Evolutionary conservation across 2,797 vertebrate genomes (phyloP).

Genomic region (Enteromius unitaeniatus): DNA sequence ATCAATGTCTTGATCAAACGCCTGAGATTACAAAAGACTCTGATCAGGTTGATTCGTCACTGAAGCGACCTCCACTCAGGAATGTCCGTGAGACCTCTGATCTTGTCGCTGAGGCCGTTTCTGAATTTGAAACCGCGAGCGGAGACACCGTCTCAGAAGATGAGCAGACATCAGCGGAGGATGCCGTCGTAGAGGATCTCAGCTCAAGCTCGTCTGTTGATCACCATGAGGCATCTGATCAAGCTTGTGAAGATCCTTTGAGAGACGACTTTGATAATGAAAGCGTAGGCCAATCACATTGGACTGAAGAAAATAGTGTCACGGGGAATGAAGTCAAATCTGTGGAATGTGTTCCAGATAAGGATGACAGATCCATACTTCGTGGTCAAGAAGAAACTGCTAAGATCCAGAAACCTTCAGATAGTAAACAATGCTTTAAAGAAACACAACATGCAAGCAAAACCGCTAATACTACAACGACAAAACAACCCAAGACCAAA

Average conservation of each 20-base stretch:
- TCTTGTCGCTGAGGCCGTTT: not conserved
- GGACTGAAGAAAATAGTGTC: not conserved
- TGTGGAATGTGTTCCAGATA: conserved; percentile 20
- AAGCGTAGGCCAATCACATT: not conserved
- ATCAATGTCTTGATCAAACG: conserved; percentile 28
- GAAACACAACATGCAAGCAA: conserved; percentile 23
- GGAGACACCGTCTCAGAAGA: conserved; percentile 24
- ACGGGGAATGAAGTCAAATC: conserved; percentile 3
- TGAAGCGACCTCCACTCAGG: conserved; percentile 71
- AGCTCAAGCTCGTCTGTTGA: conserved; percentile 22
- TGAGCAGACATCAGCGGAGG: conserved; percentile 15
- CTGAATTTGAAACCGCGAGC: conserved; percentile 19
- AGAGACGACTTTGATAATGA: conserved; percentile 21
- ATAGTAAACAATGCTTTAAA: not conserved
- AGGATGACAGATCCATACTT: not conserved
- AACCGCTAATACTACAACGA: conserved; percentile 2
- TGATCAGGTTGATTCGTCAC: conserved; percentile 44
- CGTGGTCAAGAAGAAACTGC: conserved; percentile 6
- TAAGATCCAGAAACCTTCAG: conserved; percentile 8
- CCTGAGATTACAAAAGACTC: conserved; percentile 49
- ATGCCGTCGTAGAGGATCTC: conserved; percentile 16
- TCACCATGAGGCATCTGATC: not conserved
- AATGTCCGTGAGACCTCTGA: conserved; percentile 22
- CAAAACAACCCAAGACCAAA: conserved; percentile 28
- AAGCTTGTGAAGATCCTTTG: conserved; percentile 6